These are phyloP conservation scores for Acheta domesticus DNA, from an alignment of 2,888 invertebrate genomes.

Conservation along the genomic window DNA sequence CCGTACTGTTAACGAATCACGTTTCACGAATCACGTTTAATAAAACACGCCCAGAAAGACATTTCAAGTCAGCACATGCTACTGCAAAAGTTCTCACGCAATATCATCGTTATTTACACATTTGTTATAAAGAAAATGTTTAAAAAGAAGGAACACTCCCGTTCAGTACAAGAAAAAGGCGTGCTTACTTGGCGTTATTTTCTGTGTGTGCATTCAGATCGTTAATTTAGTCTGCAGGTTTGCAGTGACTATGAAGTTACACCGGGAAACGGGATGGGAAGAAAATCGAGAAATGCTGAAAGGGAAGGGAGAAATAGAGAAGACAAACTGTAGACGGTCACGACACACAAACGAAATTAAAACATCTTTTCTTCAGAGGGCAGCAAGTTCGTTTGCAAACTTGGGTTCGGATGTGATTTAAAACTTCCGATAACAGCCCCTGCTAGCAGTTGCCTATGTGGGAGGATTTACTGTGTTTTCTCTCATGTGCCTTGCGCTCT, in stretches of 20 bases:
- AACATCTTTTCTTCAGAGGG: background rate
- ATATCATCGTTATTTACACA: too few relatives aligned
- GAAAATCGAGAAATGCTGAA: background rate
- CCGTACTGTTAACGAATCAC: too few relatives aligned
- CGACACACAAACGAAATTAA: conserved; percentile 4
- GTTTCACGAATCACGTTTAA: too few relatives aligned
- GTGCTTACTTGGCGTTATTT: too few relatives aligned
- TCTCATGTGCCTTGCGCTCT: too few relatives aligned
- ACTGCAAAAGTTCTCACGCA: too few relatives aligned
- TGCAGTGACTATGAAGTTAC: background rate
- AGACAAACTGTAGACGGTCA: background rate
- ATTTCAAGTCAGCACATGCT: too few relatives aligned
- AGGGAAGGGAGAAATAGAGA: background rate
- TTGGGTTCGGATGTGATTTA: background rate
- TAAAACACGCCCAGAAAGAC: too few relatives aligned
- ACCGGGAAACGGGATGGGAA: background rate
- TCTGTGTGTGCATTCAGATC: background rate
- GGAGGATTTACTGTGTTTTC: background rate
- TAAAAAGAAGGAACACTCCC: too few relatives aligned
- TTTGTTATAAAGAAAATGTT: too few relatives aligned
- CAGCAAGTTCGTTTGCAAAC: conserved; percentile 4
- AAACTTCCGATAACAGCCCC: background rate
- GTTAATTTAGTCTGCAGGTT: background rate
- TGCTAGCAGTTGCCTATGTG: background rate
- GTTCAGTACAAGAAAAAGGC: too few relatives aligned